A percentile compares a stretch with the other conserved stretches of the same genome.
Conservation (phyloP, 2,113 vertebrate genomes). For the Mugil cephalus region DNA sequence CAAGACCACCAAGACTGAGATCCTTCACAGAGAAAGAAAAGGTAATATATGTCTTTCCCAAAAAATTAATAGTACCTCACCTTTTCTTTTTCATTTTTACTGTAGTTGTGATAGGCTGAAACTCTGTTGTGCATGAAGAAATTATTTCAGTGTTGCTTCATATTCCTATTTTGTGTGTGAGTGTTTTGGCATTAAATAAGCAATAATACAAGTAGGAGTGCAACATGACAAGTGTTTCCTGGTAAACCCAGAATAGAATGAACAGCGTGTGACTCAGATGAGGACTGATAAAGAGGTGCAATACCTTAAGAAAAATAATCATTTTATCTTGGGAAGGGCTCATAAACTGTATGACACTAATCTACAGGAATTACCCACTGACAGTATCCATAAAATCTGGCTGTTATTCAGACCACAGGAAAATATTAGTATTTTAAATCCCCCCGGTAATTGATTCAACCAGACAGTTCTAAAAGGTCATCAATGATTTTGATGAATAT, state of each 20-base stretch:
- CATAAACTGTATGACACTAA: conserved; percentile 61
- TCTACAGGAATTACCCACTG: conserved; percentile 47
- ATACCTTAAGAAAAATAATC: conserved; percentile 46
- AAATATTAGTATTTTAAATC: conserved; percentile 16
- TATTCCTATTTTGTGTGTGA: conserved; percentile 8
- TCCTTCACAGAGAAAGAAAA: too few relatives aligned
- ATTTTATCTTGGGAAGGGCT: conserved; percentile 52
- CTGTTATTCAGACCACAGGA: conserved; percentile 43
- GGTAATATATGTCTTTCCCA: too few relatives aligned
- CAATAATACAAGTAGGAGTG: conserved; percentile 3
- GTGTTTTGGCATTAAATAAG: conserved; percentile 4
- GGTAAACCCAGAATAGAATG: neutral
- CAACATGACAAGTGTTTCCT: conserved; percentile 22
- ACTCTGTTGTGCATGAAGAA: neutral
- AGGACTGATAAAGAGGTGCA: conserved; percentile 51
- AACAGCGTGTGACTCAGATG: neutral
- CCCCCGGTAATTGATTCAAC: conserved; percentile 19
- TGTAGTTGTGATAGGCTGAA: too few relatives aligned
- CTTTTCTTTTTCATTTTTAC: too few relatives aligned
- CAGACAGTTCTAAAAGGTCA: conserved; percentile 17
- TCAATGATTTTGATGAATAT: neutral
- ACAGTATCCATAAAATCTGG: conserved; percentile 44
- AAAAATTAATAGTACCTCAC: too few relatives aligned
- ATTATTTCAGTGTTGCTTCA: conserved; percentile 21
- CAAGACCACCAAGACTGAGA: too few relatives aligned